Base-by-base conservation (phyloP, 2,113 vertebrate genomes). In the Cacatua alba region DNA sequence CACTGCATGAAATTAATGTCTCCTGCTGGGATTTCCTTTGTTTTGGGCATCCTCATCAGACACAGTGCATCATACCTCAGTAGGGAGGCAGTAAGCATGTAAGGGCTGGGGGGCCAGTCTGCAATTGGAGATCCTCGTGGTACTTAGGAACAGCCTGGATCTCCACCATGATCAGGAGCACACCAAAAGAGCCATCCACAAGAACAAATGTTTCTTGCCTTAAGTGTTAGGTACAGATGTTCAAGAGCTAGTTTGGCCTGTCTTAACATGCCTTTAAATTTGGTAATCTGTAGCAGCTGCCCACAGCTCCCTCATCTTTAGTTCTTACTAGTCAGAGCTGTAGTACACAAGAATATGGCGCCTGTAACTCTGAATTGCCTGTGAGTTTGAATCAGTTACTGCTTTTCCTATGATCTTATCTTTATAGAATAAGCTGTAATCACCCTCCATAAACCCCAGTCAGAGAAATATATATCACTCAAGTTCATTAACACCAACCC, bases 21-120 rank as follows among this genome's bases (percentile, higher is more conserved):
- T 84, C 6, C 43, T 87, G 4, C 33, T 62, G 25, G 1, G 20
- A 55, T 79, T 68, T 25, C 3, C 12, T 62, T 12, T 29, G 1
- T 31, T 68, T 77, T 55, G 21, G 6, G 7, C 48, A 57, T 33
- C 8, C 29, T 33, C 9, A 23, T 44, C 16, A 53, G 18, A 13
- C 0, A 2, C 37, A 82, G 25, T 0, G 0, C 13, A 15, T 5
- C 80, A 3, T 33, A 21, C 2, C 1, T 8, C 19, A 83, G 6
- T 29, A 65, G 5, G 29, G 18, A 79, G 16, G n/a, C 25, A 69
- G 28, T 8, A 49, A 49, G 3, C 3, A 12, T 10, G 2, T 4
- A 33, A 76, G 18, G 18, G 15, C 24, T 65, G 14, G 11, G 13
- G 11, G 2, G 0, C 12, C 29, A 53, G 8, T 48, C 13, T 2